These are phyloP conservation scores for Lacanobia oleracea DNA, from an alignment of 2,888 invertebrate genomes.

Conservation along the genomic window DNA sequence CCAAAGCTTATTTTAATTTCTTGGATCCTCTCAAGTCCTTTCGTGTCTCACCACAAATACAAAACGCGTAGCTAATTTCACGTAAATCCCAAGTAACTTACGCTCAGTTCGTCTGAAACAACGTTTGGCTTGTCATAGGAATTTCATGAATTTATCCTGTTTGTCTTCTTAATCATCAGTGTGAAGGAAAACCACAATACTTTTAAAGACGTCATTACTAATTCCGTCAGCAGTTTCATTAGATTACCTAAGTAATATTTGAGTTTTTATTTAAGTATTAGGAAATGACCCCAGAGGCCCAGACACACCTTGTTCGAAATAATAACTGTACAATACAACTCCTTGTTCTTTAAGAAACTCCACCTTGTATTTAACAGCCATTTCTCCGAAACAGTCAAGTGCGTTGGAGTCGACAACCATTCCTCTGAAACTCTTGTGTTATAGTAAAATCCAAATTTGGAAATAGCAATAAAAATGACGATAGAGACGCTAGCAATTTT, in stretches of 20 bases:
- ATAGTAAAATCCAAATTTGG: constrained; percentile 36
- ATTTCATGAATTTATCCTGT: constrained; percentile 50
- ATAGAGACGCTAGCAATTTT: constrained; percentile 33
- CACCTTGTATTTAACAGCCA: constrained; percentile 18
- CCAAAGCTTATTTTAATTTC: neutral
- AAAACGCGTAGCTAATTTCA: constrained; percentile 5
- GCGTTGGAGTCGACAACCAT: constrained; percentile 27
- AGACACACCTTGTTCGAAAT: neutral
- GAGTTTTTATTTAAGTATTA: neutral
- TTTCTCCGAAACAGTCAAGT: constrained; percentile 14
- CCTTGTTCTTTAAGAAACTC: neutral
- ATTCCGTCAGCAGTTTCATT: neutral
- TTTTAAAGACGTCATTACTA: neutral
- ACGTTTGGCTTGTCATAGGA: constrained; percentile 11
- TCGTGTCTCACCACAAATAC: neutral
- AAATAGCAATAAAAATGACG: constrained; percentile 34
- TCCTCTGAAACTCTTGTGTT: constrained; percentile 22
- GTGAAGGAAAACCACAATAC: constrained; percentile 44
- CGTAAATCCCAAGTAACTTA: constrained; percentile 14
- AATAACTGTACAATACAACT: constrained; percentile 1
- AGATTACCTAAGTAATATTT: neutral
- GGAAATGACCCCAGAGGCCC: neutral
- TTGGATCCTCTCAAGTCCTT: neutral
- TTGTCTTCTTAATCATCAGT: constrained; percentile 31
- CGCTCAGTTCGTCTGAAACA: neutral